Percentiles rank a stretch among this genome's conserved stretches.
Evolutionary conservation across 2,797 vertebrate species (phyloP).

Genomic region (Amblyopsis hoosieri): DNA sequence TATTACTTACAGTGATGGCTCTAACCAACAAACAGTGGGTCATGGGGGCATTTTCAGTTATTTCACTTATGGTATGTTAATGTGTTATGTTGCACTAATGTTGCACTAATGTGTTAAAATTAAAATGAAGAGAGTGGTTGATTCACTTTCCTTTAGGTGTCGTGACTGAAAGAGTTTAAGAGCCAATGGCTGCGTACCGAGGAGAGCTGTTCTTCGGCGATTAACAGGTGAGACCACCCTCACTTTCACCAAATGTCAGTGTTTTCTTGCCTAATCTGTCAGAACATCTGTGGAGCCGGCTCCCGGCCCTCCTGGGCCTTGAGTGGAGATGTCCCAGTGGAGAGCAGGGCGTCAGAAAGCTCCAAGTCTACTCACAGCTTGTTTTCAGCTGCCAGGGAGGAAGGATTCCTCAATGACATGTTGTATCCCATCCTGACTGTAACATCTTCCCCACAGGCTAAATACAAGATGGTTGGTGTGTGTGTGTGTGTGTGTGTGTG

Average conservation of each 20-base stretch:
- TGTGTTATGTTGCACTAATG: no score
- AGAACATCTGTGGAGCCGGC: conserved; percentile 40
- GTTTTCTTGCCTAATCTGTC: conserved; percentile 9
- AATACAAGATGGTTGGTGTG: conserved; percentile 62
- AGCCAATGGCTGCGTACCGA: no score
- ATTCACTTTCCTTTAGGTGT: no score
- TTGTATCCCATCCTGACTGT: conserved; percentile 72
- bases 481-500: conserved; percentile 17
- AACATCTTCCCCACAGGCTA: conserved; percentile 76
- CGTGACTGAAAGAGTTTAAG: no score
- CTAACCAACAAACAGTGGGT: no score
- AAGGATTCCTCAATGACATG: conserved; percentile 75
- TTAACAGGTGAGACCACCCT: background rate
- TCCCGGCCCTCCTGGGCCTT: conserved; percentile 17
- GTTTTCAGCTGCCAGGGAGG: conserved; percentile 71
- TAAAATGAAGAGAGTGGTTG: no score
- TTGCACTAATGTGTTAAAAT: no score
- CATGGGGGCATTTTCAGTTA: no score
- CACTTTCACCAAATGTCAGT: conserved; percentile 30
- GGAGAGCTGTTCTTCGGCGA: background rate
- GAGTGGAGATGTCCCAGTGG: conserved; percentile 41
- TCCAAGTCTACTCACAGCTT: conserved; percentile 46
- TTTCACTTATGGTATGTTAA: no score
- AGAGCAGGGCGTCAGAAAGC: conserved; percentile 4
- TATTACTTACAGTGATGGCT: background rate